These are phyloP conservation scores for Anaspis maculata DNA, from an alignment of 2,888 invertebrate genomes.

Conservation along the genomic window DNA sequence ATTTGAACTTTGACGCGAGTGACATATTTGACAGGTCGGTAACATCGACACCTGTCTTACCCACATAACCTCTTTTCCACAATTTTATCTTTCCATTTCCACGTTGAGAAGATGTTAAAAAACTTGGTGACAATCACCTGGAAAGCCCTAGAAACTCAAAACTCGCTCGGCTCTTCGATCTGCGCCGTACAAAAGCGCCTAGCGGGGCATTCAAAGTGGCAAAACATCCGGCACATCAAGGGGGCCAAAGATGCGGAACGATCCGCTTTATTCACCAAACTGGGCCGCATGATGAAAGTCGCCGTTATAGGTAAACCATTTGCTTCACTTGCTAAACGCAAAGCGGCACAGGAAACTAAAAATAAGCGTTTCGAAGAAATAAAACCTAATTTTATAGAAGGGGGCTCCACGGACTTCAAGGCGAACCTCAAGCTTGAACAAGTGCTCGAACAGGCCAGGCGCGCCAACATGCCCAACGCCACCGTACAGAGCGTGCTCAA, in stretches of 20 bases:
- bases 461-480: conserved; percentile 53
- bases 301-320: conserved; percentile 51
- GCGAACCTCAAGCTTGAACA: conserved; percentile 50
- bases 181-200: too few species aligned
- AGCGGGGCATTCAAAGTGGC: conserved; percentile 74
- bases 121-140: too few species aligned
- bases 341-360: too few species aligned
- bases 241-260: conserved; percentile 54
- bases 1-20: too few species aligned
- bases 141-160: too few species aligned
- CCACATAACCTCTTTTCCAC: too few species aligned
- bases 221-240: conserved; percentile 65
- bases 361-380: background rate
- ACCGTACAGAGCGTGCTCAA: conserved; percentile 55
- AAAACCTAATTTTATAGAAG: conserved; percentile 41
- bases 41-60: too few species aligned
- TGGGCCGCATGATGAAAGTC: conserved; percentile 48
- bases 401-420: conserved; percentile 52
- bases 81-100: too few species aligned
- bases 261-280: conserved; percentile 41
- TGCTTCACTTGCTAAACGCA: too few species aligned
- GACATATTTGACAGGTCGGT: too few species aligned
- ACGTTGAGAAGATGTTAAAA: too few species aligned
- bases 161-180: too few species aligned
- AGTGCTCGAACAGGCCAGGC: conserved; percentile 52